Conservation (phyloP, 2,888 invertebrate species). For the Meta bourneti region DNA sequence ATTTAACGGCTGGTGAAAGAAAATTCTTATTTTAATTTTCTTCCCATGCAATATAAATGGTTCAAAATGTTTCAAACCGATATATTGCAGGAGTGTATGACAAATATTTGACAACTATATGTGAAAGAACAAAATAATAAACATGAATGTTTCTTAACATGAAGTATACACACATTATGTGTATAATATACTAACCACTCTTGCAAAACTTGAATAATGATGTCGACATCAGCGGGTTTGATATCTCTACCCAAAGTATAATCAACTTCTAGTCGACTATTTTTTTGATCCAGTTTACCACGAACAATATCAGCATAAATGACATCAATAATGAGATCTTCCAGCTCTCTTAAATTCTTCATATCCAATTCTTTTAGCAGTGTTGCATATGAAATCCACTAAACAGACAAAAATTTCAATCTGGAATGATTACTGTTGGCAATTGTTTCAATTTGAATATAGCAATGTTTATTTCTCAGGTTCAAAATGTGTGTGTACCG, state of each 20-base stretch:
- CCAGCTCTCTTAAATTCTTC: constrained; percentile 94
- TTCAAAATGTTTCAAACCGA: no score
- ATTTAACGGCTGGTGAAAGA: no score
- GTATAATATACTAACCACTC: constrained; percentile 81
- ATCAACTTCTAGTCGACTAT: constrained; percentile 95
- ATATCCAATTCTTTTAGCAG: constrained; percentile 93
- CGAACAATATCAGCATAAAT: constrained; percentile 98
- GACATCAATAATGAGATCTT: constrained; percentile 98
- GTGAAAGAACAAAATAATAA: no score
- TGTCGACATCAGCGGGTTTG: constrained; percentile 88
- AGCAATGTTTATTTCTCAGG: no score
- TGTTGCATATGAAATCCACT: constrained; percentile 92
- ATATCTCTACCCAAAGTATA: constrained; percentile 96
- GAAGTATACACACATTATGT: not conserved
- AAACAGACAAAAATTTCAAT: constrained; percentile 64
- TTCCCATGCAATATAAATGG: no score
- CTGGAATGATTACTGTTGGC: no score
- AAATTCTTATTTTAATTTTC: no score
- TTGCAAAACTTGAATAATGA: constrained; percentile 85
- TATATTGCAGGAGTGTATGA: no score
- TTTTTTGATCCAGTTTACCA: constrained; percentile 97
- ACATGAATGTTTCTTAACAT: no score
- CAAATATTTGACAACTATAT: no score
- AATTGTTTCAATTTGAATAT: no score
- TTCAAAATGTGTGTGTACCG: no score